These are phyloP conservation scores for Pachyrhynchus sulphureomaculatus DNA, from an alignment of 1,140 invertebrate species.

Conservation along the genomic window DNA sequence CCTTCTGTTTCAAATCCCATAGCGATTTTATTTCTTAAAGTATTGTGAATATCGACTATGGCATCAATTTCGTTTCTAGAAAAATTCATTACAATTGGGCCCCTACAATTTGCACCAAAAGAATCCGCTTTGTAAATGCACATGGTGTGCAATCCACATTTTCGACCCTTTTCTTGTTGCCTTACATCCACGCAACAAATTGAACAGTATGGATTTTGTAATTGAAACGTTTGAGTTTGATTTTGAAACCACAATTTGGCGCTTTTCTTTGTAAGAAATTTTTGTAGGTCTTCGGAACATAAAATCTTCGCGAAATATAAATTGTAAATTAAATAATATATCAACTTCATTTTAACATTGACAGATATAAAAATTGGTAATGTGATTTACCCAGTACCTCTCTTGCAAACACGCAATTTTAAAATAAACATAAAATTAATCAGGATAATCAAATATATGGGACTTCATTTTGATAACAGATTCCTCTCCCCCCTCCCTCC, in stretches of 20 bases:
- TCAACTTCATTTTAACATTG: too few relatives aligned
- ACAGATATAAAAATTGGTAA: too few relatives aligned
- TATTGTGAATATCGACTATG: constrained; percentile 54
- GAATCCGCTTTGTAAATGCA: constrained; percentile 34
- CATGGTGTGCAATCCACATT: constrained; percentile 42
- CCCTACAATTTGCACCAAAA: constrained; percentile 38
- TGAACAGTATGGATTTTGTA: constrained; percentile 34
- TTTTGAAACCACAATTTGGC: constrained; percentile 14
- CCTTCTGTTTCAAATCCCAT: constrained; percentile 53
- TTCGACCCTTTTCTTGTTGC: constrained; percentile 25
- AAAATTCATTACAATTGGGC: constrained; percentile 39
- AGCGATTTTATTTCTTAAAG: constrained; percentile 52
- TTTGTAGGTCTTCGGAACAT: neutral
- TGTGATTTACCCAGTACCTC: too few relatives aligned
- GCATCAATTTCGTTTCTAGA: constrained; percentile 39
- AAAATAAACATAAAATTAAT: too few relatives aligned
- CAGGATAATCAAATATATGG: too few relatives aligned
- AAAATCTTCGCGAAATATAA: too few relatives aligned
- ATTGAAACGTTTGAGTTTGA: neutral
- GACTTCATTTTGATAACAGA: too few relatives aligned
- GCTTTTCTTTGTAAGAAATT: constrained; percentile 17
- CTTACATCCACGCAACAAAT: constrained; percentile 39
- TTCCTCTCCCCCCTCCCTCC: too few relatives aligned
- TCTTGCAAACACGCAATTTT: too few relatives aligned
- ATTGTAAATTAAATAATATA: too few relatives aligned